Base-by-base conservation (phyloP, 2,888 invertebrate genomes). In the Erannis defoliaria region DNA sequence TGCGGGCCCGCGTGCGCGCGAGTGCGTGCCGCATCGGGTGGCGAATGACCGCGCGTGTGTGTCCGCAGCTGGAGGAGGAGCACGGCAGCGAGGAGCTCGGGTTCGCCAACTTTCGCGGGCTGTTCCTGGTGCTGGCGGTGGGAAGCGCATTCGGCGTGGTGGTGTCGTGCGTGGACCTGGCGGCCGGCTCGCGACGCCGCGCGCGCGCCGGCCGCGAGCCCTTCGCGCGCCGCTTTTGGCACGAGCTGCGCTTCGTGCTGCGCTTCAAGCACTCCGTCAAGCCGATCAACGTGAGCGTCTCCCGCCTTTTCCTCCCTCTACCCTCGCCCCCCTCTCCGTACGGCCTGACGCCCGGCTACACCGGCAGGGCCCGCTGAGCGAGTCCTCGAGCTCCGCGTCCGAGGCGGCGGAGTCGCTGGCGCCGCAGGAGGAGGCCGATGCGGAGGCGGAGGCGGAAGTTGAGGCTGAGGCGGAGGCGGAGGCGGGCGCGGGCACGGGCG, bases 41-140 rank as follows among this genome's bases (percentile, higher is more conserved):
- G n/a, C n/a, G n/a, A n/a, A 4, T 40, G 31, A 10, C 5, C 29
- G 1, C 5, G 37, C 35, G n/a, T n/a, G 16, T 16, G 38, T 2
- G 31, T 19, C 21, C 55, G 49, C 79, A 90, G 90, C 80, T 75
- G 45, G 73, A 68, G 26, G 89, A 88, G 21, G 85, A 84, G 38
- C 79, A 71, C 68, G 82, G 78, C 70, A 89, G 81, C 72, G 73
- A 71, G 80, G 88, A 77, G 88, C 93, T 72, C 58, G 94, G 94
- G 55, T 93, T 98, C 75, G 93, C 94, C 65, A 97, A 98, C 86
- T 96, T 97, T 37, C 95, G 96, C 67, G 97, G 97, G 40, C 95
- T 97, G 40, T 97, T 97, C 86, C 89, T 96, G 58, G 96, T 97
- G 65, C 90, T 97, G 63, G 94, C 94, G 50, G 92, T 94, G 59